Conservation (phyloP, 2,113 vertebrate genomes). For the Protomyctophum bolini region DNA sequence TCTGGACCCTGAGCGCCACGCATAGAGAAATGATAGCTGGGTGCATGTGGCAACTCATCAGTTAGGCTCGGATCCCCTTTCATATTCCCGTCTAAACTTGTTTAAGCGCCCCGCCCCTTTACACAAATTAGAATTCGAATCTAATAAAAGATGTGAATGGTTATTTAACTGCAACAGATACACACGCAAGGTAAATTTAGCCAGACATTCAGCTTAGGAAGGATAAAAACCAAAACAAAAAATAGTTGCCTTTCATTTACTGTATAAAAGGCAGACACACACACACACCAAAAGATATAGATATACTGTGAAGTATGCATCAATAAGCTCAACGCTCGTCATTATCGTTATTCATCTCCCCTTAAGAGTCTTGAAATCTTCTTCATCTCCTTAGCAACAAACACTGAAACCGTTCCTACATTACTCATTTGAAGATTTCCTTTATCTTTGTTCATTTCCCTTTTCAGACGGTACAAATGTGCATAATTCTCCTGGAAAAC, state of each 20-base stretch:
- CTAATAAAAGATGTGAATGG: constrained; percentile 36
- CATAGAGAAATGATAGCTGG: constrained; percentile 36
- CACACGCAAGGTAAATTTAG: constrained; percentile 38
- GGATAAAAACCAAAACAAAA: constrained; percentile 23
- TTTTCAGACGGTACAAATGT: constrained; percentile 38
- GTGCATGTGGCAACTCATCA: constrained; percentile 34
- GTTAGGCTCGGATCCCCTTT: constrained; percentile 36
- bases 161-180: constrained; percentile 33
- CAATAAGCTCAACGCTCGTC: constrained; percentile 54
- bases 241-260: constrained; percentile 55
- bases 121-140: constrained; percentile 50
- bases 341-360: constrained; percentile 68
- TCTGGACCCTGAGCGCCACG: constrained; percentile 22
- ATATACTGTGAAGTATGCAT: constrained; percentile 57
- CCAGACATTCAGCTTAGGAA: constrained; percentile 27
- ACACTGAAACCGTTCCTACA: constrained; percentile 52
- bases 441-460: constrained; percentile 56
- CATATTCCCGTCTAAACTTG: constrained; percentile 44
- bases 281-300: constrained; percentile 48
- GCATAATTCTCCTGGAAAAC: constrained; percentile 45
- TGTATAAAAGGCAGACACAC: constrained; percentile 17
- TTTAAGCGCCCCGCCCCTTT: constrained; percentile 38
- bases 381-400: constrained; percentile 53
- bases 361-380: constrained; percentile 66
- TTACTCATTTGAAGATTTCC: constrained; percentile 68